Evolutionary conservation across 2,888 invertebrate species (phyloP), one percentile per base, ranked within the genome.

Genomic region (Tenthredo notha): DNA sequence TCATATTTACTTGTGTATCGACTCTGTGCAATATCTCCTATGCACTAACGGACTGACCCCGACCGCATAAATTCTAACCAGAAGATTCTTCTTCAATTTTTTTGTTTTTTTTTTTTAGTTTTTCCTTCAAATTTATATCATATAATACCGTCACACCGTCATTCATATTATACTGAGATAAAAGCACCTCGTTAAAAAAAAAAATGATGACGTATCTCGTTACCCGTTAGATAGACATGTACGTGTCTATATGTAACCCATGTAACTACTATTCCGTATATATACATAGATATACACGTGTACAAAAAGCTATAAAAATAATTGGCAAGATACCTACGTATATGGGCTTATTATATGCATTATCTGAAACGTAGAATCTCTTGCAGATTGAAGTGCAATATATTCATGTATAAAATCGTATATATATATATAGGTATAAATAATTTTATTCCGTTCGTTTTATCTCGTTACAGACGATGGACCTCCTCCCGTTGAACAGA

Each of bases 401-500:
- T 21, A 7, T 25, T 2, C 21, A 9, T 10, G 9, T 25, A 61
- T 61, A n/a, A n/a, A 25, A 61, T 61, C 21, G 10, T 25, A 40
- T 21, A 21, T 9, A 10, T 2, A 21, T 40, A 40, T 3, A 15
- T 1, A 10, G 10, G 12, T 43, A 25, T 25, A 21, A 10, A 21
- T 67, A 33, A 67, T 67, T 67, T 67, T 77, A 54, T 33, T 40
- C 18, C 12, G 33, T 33, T 33, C 70, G 15, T 70, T 70, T 70
- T 70, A 10, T 70, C 33, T 86, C 90, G 89, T 92, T 92, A 88
- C 91, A 93, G 93, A 93, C 90, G 92, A 93, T 90, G 92, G 91
- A 65, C 91, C 91, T 86, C 93, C 91, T 25, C 92, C 93, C 93
- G 96, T 96, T 86, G 95, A 96, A 88, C 97, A 97, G 93, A 95